phyloP scores from a whole-genome alignment of 2,113 vertebrate species.

The Azemiops feae region DNA sequence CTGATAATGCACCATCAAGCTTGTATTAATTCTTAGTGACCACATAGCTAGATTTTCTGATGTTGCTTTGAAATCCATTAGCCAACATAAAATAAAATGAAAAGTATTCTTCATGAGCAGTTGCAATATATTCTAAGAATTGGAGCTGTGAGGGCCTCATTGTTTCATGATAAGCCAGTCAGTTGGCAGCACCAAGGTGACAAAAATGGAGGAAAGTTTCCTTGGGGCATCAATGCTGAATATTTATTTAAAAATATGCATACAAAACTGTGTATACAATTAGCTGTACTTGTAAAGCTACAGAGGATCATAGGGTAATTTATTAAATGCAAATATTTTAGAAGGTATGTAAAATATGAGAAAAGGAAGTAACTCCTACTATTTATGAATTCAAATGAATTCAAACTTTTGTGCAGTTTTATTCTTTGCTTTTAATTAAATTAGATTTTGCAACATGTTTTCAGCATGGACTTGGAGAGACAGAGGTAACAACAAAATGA shows the following conservation, averaged over 20 bases:
- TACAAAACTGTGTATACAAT: not conserved
- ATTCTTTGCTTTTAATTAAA: slow-evolving; percentile 37
- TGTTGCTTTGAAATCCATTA: not conserved
- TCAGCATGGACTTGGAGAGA: slow-evolving; percentile 23
- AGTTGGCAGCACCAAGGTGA: not conserved
- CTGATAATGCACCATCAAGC: not conserved
- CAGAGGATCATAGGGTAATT: slow-evolving; percentile 7
- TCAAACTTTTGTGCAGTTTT: slow-evolving; percentile 21
- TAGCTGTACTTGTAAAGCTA: not conserved
- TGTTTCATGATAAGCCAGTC: not conserved
- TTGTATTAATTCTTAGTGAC: not conserved
- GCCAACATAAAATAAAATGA: slow-evolving; percentile 27
- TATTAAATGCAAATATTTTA: slow-evolving; percentile 4
- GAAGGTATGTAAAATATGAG: not conserved
- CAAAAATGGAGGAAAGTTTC: not conserved
- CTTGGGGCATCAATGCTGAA: not conserved
- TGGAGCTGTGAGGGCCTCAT: not conserved
- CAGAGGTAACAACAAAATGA: not conserved
- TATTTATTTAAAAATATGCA: not conserved
- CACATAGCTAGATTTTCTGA: not conserved
- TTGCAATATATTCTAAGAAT: not conserved
- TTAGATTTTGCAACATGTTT: slow-evolving; percentile 28
- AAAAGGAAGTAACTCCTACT: slow-evolving; percentile 22
- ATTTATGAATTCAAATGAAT: slow-evolving; percentile 43
- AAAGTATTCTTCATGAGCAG: slow-evolving; percentile 34